phyloP scores from a whole-genome alignment of 1,140 invertebrate species.

The Colletes latitarsis region DNA sequence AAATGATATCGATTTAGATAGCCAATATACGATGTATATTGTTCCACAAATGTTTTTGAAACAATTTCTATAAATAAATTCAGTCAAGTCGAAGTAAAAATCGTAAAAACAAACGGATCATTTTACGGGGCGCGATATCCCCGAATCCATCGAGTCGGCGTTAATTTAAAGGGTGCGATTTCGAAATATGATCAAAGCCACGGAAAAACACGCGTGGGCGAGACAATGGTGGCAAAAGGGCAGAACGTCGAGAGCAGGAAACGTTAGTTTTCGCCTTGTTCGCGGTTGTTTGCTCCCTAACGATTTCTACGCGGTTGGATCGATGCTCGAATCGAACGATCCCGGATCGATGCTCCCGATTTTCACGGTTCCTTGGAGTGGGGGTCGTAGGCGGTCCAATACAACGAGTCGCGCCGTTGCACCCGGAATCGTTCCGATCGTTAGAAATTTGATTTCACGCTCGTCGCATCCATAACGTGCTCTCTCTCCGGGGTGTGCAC shows the following conservation, averaged over 20 bases:
- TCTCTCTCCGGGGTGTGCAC: slow-evolving; percentile 49
- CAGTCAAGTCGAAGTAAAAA: too few species aligned
- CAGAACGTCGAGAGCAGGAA: background rate
- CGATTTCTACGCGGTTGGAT: slow-evolving; percentile 38
- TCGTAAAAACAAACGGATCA: background rate
- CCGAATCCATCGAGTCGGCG: too few species aligned
- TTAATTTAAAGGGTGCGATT: slow-evolving; percentile 1
- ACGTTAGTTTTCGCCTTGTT: slow-evolving; percentile 16
- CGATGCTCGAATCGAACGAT: slow-evolving; percentile 26
- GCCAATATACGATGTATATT: too few species aligned
- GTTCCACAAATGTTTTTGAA: too few species aligned
- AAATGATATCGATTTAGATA: too few species aligned
- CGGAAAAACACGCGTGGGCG: background rate
- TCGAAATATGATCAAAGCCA: slow-evolving; percentile 26
- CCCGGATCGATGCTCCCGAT: slow-evolving; percentile 46
- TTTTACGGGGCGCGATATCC: background rate
- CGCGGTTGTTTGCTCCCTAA: slow-evolving; percentile 27
- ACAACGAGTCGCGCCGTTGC: slow-evolving; percentile 14
- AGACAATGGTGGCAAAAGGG: background rate
- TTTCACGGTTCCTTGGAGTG: slow-evolving; percentile 25
- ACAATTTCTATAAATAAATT: too few species aligned
- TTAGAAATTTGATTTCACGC: slow-evolving; percentile 78
- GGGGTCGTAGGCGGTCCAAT: background rate
- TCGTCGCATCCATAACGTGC: slow-evolving; percentile 72
- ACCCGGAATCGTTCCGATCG: slow-evolving; percentile 64